phyloP scores from a whole-genome alignment of 1,140 invertebrate genomes.

The Aphelenchoides avenae region DNA sequence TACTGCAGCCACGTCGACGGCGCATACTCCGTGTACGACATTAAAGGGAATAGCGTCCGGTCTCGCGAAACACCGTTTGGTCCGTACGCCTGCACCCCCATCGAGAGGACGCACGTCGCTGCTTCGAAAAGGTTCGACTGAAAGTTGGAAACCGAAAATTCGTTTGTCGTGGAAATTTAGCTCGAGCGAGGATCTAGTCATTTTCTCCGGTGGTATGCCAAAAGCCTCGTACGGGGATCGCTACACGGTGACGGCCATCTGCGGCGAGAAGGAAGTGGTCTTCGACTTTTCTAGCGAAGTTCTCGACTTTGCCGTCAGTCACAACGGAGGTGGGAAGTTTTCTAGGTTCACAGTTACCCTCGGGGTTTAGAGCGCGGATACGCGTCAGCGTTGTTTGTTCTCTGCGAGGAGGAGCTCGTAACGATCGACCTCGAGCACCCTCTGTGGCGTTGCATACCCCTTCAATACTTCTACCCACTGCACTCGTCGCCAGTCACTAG shows the following conservation, averaged over 20 bases:
- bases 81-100: conserved; percentile 12
- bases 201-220: conserved; percentile 28
- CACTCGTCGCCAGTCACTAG: conserved; percentile 44
- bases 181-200: conserved; percentile 22
- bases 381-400: conserved; percentile 17
- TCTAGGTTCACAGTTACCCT: background rate
- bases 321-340: conserved; percentile 6
- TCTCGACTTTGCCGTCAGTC: conserved; percentile 32
- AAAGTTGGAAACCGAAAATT: no score
- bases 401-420: conserved; percentile 43
- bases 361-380: background rate
- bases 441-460: conserved; percentile 16
- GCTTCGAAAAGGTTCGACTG: no score
- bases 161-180: background rate
- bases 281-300: conserved; percentile 35
- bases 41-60: background rate
- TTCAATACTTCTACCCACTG: conserved; percentile 34
- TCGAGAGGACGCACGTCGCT: no score
- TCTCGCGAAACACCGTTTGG: conserved; percentile 19
- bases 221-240: conserved; percentile 19
- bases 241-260: conserved; percentile 18
- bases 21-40: conserved; percentile 5
- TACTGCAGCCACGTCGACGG: conserved; percentile 11
- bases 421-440: conserved; percentile 33
- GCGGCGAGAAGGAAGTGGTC: conserved; percentile 15